These are phyloP conservation scores for Capromys pilorides DNA, from an alignment of 2,797 vertebrate genomes.

Conservation along the genomic window DNA sequence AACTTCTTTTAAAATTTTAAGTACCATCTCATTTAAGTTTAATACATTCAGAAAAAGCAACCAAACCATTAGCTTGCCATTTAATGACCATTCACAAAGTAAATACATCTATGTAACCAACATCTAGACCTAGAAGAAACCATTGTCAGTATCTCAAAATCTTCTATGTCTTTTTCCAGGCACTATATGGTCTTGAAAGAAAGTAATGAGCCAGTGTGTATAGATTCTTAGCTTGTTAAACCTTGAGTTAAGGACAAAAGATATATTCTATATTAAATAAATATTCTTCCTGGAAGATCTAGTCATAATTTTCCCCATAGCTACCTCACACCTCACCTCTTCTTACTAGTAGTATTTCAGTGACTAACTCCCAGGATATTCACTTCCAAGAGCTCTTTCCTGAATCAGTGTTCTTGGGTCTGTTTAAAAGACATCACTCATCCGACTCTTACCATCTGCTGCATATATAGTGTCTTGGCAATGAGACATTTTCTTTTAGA, in stretches of 20 bases:
- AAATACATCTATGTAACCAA: background rate
- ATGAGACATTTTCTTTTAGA: background rate
- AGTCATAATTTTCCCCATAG: background rate
- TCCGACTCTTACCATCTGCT: background rate
- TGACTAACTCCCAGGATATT: background rate
- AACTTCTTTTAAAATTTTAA: constrained; percentile 9
- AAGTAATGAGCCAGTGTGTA: background rate
- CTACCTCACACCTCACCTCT: background rate
- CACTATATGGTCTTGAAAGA: background rate
- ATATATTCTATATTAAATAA: background rate
- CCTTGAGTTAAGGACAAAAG: background rate
- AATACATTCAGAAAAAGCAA: background rate
- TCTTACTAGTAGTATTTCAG: background rate
- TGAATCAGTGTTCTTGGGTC: background rate
- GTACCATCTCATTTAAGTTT: constrained; percentile 1
- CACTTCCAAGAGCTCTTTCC: background rate
- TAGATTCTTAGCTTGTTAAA: background rate
- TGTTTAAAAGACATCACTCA: background rate
- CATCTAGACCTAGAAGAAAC: background rate
- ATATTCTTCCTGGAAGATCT: background rate
- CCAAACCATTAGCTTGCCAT: background rate
- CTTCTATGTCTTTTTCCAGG: background rate
- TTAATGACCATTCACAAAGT: background rate
- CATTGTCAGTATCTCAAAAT: background rate
- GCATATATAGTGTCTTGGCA: background rate